These are phyloP conservation scores for Misgurnus anguillicaudatus DNA, from an alignment of 2,113 vertebrate genomes.

Conservation along the genomic window DNA sequence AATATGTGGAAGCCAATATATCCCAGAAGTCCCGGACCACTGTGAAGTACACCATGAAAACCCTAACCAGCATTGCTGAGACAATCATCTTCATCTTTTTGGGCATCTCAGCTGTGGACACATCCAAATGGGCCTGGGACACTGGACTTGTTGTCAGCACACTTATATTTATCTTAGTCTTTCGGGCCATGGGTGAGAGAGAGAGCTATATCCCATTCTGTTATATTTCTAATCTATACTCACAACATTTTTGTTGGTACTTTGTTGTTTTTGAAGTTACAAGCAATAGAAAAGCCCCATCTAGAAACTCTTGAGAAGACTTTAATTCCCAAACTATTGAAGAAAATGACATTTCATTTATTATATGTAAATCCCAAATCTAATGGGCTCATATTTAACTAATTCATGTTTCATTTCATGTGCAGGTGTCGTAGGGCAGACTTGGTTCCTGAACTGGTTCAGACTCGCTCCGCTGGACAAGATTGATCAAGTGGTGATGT, in stretches of 20 bases:
- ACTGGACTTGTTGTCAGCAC: constrained; percentile 91
- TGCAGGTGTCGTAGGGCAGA: constrained; percentile 91
- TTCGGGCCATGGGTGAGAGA: constrained; percentile 87
- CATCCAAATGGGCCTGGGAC: constrained; percentile 97
- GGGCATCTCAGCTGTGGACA: constrained; percentile 94
- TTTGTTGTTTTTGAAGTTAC: no score
- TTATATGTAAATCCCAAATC: no score
- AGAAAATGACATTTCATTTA: no score
- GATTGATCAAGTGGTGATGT: constrained; percentile 98
- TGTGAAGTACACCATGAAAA: constrained; percentile 98
- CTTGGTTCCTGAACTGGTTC: constrained; percentile 90
- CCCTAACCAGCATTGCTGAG: constrained; percentile 92
- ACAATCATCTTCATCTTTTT: constrained; percentile 98
- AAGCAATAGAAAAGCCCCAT: no score
- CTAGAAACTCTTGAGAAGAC: no score
- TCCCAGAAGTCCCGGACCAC: constrained; percentile 96
- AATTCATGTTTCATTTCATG: not conserved
- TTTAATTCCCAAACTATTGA: no score
- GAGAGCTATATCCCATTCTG: not conserved
- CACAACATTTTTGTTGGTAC: no score
- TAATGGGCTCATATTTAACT: not conserved
- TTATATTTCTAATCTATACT: not conserved
- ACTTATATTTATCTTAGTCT: constrained; percentile 91
- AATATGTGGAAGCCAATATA: constrained; percentile 97
- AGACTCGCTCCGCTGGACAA: constrained; percentile 91